Percentiles rank a stretch among this genome's conserved stretches.
phyloP scores from a whole-genome alignment of 2,113 vertebrate genomes.

The Cavia porcellus region DNA sequence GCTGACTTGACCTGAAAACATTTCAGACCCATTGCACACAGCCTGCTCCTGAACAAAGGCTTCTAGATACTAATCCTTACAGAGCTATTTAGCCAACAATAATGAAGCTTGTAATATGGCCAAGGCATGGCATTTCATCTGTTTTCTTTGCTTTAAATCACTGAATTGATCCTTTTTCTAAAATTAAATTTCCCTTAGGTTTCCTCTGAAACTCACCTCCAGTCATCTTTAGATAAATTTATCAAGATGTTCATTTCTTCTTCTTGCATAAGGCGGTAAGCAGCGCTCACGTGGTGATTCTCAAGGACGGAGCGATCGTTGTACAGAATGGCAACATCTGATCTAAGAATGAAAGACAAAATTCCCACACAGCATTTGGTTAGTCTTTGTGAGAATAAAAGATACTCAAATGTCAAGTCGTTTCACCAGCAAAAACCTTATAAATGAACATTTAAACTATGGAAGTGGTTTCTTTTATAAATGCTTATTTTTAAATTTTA shows the following conservation, averaged over 20 bases:
- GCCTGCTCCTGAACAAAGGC: neutral
- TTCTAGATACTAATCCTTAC: neutral
- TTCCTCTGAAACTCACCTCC: slow-evolving; percentile 91
- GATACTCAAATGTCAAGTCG: neutral
- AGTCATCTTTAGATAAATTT: slow-evolving; percentile 98
- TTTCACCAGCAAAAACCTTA: neutral
- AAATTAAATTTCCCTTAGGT: slow-evolving; percentile 33
- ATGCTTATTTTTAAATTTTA: neutral
- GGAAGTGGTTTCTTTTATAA: neutral
- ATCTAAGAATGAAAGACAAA: slow-evolving; percentile 89
- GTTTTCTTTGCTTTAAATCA: slow-evolving; percentile 22
- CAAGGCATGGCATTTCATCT: neutral
- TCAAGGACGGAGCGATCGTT: slow-evolving; percentile 98
- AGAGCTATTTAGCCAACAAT: neutral
- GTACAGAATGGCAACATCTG: slow-evolving; percentile 97
- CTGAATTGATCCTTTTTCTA: neutral
- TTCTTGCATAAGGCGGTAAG: slow-evolving; percentile 98
- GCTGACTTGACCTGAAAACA: neutral
- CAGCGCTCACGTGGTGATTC: slow-evolving; percentile 98
- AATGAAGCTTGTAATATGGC: neutral
- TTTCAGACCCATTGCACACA: neutral
- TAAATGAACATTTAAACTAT: neutral
- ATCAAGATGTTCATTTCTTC: slow-evolving; percentile 98
- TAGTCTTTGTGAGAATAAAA: neutral
- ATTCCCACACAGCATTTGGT: slow-evolving; percentile 22